A percentile compares a stretch with the other conserved stretches of the same genome.
Evolutionary conservation across 2,797 vertebrate species (phyloP).

Genomic region (Sebastiscus albofasciatus): DNA sequence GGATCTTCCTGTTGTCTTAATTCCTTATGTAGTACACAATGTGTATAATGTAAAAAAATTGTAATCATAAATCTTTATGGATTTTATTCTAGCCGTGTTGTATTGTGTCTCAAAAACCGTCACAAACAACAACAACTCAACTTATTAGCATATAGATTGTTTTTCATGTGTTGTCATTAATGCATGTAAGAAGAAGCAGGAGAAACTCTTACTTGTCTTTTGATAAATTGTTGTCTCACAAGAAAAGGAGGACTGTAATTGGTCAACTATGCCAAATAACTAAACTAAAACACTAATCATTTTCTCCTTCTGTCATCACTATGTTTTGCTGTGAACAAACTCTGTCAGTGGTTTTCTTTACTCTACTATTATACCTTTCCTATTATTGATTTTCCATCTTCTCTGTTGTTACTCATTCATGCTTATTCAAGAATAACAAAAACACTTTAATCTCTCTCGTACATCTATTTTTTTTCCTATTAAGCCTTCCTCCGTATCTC

Average conservation of each 20-base stretch:
- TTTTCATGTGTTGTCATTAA: slow-evolving; percentile 3
- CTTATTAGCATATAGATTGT: neutral
- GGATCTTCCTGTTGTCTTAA: neutral
- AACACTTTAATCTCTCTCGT: neutral
- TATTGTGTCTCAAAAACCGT: neutral
- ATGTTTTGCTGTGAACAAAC: neutral
- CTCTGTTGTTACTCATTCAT: slow-evolving; percentile 32
- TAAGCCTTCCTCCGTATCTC: neutral
- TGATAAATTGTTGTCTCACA: neutral
- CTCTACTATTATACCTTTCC: slow-evolving; percentile 11
- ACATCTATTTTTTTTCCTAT: neutral
- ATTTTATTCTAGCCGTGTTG: neutral
- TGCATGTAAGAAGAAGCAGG: neutral
- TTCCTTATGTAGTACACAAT: neutral
- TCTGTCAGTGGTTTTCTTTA: slow-evolving; percentile 7
- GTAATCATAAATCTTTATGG: neutral
- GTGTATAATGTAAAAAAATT: neutral
- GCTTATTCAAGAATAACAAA: slow-evolving; percentile 7
- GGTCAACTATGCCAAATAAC: slow-evolving; percentile 1
- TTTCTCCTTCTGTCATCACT: neutral
- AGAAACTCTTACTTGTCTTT: neutral
- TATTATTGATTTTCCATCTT: slow-evolving; percentile 26
- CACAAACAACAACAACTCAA: neutral
- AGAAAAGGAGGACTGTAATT: neutral
- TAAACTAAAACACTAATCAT: slow-evolving; percentile 8